A percentile compares a stretch with the other conserved stretches of the same genome.
Conservation (phyloP, 2,113 vertebrate genomes). For the Montifringilla adamsi region DNA sequence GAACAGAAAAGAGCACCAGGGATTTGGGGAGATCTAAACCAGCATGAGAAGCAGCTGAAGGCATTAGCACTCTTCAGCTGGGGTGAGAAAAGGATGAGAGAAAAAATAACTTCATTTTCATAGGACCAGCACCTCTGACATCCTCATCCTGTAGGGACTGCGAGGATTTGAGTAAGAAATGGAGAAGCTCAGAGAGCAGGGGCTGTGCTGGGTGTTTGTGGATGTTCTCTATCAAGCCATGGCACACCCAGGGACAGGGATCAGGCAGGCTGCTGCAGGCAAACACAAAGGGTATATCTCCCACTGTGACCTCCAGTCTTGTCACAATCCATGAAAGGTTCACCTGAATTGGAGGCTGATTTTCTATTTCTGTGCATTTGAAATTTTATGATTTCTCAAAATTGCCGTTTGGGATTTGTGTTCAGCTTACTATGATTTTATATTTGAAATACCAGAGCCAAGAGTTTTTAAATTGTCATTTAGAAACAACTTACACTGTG, state of each 20-base stretch:
- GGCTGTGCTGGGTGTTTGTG: not conserved
- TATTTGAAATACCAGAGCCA: not conserved
- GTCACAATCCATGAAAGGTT: not conserved
- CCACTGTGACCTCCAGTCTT: accelerated
- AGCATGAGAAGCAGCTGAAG: not conserved
- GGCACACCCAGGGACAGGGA: not conserved
- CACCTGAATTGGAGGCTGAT: not conserved
- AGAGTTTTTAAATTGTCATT: not conserved
- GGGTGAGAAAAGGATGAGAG: not conserved
- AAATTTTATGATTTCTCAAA: not conserved
- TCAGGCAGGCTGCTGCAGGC: not conserved
- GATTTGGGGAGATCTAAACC: not conserved
- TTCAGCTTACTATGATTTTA: not conserved
- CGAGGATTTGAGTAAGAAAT: not conserved
- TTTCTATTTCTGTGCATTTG: not conserved
- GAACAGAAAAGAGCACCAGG: not conserved
- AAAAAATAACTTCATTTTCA: not conserved
- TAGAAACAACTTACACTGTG: not conserved
- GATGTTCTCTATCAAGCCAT: not conserved
- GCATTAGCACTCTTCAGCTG: not conserved
- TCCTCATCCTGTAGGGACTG: not conserved
- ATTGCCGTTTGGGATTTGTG: not conserved
- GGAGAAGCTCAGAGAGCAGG: not conserved
- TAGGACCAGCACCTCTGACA: not conserved
- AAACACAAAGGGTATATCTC: not conserved